These are phyloP conservation scores for Alethe castanea DNA, from an alignment of 2,113 vertebrate genomes.

Conservation along the genomic window DNA sequence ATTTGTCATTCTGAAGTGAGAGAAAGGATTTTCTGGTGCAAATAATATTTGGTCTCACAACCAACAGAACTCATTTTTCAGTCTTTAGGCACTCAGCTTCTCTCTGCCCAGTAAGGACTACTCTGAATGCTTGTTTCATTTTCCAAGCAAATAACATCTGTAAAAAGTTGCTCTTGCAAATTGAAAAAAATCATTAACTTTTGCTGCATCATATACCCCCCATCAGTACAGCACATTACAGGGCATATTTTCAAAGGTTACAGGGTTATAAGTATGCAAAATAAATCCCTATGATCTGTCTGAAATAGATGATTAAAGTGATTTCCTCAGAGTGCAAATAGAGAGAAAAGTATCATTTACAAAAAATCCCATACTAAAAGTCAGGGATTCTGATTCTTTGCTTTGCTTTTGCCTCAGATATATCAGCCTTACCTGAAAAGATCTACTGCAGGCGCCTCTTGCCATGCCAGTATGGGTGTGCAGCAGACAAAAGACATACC, in stretches of 20 bases:
- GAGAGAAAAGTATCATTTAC: neutral
- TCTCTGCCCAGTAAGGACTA: neutral
- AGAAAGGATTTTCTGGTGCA: conserved; percentile 14
- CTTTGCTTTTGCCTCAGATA: neutral
- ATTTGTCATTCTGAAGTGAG: conserved; percentile 6
- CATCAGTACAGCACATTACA: neutral
- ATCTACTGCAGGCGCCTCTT: conserved; percentile 66
- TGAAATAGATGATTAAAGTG: conserved; percentile 19
- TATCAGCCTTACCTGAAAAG: conserved; percentile 60
- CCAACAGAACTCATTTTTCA: neutral
- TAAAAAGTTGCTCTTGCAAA: neutral
- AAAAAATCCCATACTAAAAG: conserved; percentile 26
- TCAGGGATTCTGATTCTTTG: neutral
- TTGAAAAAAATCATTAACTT: neutral
- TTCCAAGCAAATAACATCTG: neutral
- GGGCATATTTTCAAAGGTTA: neutral
- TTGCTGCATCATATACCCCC: neutral
- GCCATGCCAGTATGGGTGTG: conserved; percentile 70
- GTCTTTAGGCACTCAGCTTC: neutral
- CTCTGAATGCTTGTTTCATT: neutral
- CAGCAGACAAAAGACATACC: conserved; percentile 88
- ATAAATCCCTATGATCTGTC: conserved; percentile 12
- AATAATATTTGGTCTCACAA: neutral
- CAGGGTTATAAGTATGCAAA: conserved; percentile 6
- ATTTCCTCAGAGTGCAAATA: neutral